Conservation (phyloP, 2,797 vertebrate genomes). For the Lepus townsendii region DNA sequence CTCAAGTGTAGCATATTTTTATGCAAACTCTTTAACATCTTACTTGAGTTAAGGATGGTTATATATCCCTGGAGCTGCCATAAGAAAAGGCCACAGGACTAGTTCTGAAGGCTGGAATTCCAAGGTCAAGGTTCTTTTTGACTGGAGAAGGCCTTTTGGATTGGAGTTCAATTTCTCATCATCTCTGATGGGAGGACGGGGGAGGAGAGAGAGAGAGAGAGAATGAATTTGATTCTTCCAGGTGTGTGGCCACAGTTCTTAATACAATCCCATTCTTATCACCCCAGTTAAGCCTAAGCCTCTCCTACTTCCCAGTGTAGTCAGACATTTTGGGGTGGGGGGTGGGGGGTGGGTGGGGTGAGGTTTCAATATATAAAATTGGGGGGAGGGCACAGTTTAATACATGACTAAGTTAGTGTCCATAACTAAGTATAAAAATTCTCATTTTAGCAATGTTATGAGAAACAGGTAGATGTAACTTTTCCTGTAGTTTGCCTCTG, state of each 20-base stretch:
- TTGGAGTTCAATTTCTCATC: background rate
- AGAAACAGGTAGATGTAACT: background rate
- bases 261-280: background rate
- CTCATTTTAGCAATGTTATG: background rate
- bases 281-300: background rate
- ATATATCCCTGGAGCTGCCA: background rate
- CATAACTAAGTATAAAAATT: background rate
- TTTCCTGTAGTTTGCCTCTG: background rate
- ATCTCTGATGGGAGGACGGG: background rate
- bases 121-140: background rate
- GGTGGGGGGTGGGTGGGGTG: no score
- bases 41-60: background rate
- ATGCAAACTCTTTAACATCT: background rate
- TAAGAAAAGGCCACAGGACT: background rate
- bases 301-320: background rate
- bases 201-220: accelerated
- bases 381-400: background rate
- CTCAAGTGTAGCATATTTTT: background rate
- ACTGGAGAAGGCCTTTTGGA: background rate
- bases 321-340: background rate
- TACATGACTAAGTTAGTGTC: no score
- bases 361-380: background rate
- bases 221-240: background rate
- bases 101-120: background rate
- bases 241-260: background rate